Conservation (phyloP, 2,888 invertebrate genomes). For the Diloba caeruleocephala region DNA sequence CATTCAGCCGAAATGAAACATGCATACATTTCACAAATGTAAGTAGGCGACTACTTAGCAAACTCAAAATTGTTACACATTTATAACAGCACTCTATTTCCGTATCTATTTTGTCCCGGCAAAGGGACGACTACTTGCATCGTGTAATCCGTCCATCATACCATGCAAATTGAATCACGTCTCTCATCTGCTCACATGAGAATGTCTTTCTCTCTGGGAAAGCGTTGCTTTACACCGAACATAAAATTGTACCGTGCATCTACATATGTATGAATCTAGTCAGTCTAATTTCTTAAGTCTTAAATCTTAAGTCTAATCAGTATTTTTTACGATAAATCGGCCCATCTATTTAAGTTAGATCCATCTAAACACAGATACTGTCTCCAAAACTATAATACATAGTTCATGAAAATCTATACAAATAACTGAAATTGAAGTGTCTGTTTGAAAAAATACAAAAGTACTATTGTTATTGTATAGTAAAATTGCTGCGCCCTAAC, state of each 20-base stretch:
- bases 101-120: conserved; percentile 59
- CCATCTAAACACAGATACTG: conserved; percentile 10
- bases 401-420: no score
- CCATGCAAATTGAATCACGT: conserved; percentile 87
- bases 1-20: no score
- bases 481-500: no score
- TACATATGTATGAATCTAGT: conserved; percentile 41
- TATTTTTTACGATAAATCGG: conserved; percentile 35
- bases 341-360: conserved; percentile 32
- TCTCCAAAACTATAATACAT: no score
- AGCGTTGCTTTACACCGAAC: conserved; percentile 56
- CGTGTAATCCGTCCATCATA: conserved; percentile 83
- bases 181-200: conserved; percentile 78
- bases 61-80: conserved; percentile 53
- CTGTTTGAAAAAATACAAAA: no score
- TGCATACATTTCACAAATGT: conserved; percentile 8
- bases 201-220: conserved; percentile 67
- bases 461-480: no score
- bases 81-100: conserved; percentile 55
- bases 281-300: no score
- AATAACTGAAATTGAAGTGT: no score
- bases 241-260: conserved; percentile 44
- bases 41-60: conserved; percentile 23
- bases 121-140: conserved; percentile 65
- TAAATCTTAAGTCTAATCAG: no score